Conservation (phyloP, 1,140 invertebrate species). For the Camponotus floridanus region DNA sequence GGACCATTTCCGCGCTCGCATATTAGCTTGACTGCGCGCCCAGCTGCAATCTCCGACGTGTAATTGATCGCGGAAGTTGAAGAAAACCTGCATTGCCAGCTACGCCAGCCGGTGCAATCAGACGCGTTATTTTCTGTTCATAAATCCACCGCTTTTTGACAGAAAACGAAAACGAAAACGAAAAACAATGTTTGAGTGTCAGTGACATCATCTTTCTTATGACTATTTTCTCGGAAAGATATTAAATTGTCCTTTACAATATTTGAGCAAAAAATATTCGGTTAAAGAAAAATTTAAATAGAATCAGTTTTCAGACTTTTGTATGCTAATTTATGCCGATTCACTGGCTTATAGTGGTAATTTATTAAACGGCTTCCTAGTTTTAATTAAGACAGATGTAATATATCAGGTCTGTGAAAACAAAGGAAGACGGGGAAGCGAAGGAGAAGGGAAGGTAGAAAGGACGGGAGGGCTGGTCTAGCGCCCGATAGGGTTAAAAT, state of each 20-base stretch:
- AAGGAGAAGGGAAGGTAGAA: conserved; percentile 5
- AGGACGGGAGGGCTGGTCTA: conserved; percentile 45
- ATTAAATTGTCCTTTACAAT: neutral
- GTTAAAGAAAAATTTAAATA: neutral
- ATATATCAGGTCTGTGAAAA: neutral
- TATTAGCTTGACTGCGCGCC: conserved; percentile 50
- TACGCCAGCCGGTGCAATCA: conserved; percentile 21
- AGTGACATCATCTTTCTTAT: neutral
- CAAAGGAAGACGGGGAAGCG: conserved; percentile 13
- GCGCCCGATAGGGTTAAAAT: conserved; percentile 44
- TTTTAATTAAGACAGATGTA: neutral
- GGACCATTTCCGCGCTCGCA: conserved; percentile 55
- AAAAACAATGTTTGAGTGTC: neutral
- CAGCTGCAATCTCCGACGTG: conserved; percentile 59
- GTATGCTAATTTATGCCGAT: neutral
- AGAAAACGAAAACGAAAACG: neutral
- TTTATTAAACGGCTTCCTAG: neutral
- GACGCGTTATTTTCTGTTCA: conserved; percentile 38
- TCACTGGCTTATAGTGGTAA: neutral
- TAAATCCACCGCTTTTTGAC: conserved; percentile 27
- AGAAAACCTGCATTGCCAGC: conserved; percentile 40
- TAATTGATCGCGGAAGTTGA: conserved; percentile 61
- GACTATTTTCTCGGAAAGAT: neutral
- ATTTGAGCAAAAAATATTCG: neutral
- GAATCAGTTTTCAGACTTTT: neutral